These are phyloP conservation scores for Triops longicaudatus DNA, from an alignment of 1,140 invertebrate species.

Conservation along the genomic window DNA sequence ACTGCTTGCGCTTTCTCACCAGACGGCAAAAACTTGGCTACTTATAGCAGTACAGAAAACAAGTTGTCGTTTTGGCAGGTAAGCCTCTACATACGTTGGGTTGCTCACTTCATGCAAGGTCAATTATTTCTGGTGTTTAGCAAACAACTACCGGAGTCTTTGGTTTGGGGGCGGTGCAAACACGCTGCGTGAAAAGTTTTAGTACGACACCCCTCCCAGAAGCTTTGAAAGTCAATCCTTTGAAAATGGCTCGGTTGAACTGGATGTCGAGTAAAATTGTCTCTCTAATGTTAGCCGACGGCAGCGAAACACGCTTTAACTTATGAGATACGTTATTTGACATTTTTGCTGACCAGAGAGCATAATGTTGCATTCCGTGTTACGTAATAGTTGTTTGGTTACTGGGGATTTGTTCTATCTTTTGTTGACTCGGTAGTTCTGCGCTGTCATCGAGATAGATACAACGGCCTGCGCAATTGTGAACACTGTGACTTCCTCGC, in stretches of 20 bases:
- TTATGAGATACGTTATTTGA: slow-evolving; percentile 48
- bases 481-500: neutral
- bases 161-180: slow-evolving; percentile 81
- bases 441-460: neutral
- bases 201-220: slow-evolving; percentile 84
- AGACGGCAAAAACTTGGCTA: slow-evolving; percentile 93
- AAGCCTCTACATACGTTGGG: slow-evolving; percentile 32
- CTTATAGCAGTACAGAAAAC: slow-evolving; percentile 91
- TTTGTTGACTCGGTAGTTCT: neutral
- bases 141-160: slow-evolving; percentile 74
- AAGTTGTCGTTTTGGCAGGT: slow-evolving; percentile 98
- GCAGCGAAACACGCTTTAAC: slow-evolving; percentile 81
- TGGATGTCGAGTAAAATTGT: slow-evolving; percentile 90
- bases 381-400: neutral
- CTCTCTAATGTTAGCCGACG: slow-evolving; percentile 82
- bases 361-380: neutral
- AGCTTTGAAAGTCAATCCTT: slow-evolving; percentile 71
- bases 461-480: neutral
- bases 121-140: slow-evolving; percentile 33
- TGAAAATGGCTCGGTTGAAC: slow-evolving; percentile 74
- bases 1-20: slow-evolving; percentile 91
- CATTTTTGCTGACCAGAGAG: neutral
- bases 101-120: slow-evolving; percentile 17
- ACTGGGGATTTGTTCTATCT: neutral
- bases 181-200: slow-evolving; percentile 85